These are phyloP conservation scores for Drosophila mettleri DNA, from an alignment of 2,888 invertebrate species.

Conservation along the genomic window DNA sequence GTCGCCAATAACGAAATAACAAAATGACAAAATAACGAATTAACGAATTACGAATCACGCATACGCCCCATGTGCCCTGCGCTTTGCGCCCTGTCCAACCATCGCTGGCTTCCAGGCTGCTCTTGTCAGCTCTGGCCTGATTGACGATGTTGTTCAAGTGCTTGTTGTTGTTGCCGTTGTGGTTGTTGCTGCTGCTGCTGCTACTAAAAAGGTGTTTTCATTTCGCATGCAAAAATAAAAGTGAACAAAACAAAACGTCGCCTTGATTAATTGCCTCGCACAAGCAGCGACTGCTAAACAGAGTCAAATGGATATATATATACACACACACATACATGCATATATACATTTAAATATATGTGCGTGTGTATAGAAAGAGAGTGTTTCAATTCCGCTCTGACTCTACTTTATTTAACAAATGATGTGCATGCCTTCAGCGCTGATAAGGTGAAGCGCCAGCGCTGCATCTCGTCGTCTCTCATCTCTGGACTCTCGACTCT, in stretches of 20 bases:
- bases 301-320: conserved; percentile 3
- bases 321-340: neutral
- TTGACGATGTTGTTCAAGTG: conserved; percentile 70
- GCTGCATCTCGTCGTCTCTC: conserved; percentile 21
- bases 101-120: conserved; percentile 44
- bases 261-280: conserved; percentile 83
- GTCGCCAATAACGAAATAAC: conserved; percentile 35
- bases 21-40: conserved; percentile 37
- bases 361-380: conserved; percentile 6
- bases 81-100: neutral
- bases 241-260: conserved; percentile 48
- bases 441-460: conserved; percentile 62
- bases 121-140: conserved; percentile 67
- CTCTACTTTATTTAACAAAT: conserved; percentile 74
- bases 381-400: conserved; percentile 1
- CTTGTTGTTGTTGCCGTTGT: conserved; percentile 35
- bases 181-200: conserved; percentile 34
- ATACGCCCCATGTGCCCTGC: conserved; percentile 30
- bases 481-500: too few relatives aligned
- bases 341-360: too few relatives aligned
- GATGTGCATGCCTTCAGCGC: conserved; percentile 70
- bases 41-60: conserved; percentile 39
- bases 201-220: conserved; percentile 76
- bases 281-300: conserved; percentile 54
- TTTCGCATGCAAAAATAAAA: conserved; percentile 64